A percentile compares a stretch with the other conserved stretches of the same genome.
phyloP scores from a whole-genome alignment of 2,113 vertebrate species.

The Haliaeetus leucogaster region DNA sequence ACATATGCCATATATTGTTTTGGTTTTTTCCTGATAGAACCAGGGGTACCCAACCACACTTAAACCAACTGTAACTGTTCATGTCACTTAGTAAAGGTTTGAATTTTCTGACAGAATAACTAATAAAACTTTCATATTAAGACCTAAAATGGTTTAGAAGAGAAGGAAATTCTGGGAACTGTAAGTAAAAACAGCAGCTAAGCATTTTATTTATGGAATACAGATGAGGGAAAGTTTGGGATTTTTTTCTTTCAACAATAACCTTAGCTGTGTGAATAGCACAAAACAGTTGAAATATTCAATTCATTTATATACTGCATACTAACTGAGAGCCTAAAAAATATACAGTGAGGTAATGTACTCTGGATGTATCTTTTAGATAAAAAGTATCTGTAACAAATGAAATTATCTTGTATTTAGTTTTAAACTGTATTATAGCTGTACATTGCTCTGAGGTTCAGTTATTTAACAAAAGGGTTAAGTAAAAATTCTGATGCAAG shows the following conservation, averaged over 20 bases:
- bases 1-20: slow-evolving; percentile 48
- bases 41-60: slow-evolving; percentile 46
- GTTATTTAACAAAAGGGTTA: slow-evolving; percentile 11
- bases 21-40: background rate
- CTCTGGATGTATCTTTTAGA: background rate
- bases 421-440: background rate
- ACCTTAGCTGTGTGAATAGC: background rate
- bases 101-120: slow-evolving; percentile 64
- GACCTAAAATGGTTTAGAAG: slow-evolving; percentile 70
- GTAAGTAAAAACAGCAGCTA: slow-evolving; percentile 82
- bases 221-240: background rate
- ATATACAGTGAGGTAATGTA: background rate
- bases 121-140: slow-evolving; percentile 58
- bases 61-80: slow-evolving; percentile 45
- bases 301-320: background rate
- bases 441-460: background rate
- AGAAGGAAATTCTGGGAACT: slow-evolving; percentile 73
- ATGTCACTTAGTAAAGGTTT: slow-evolving; percentile 57
- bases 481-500: slow-evolving; percentile 31
- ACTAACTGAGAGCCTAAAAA: background rate
- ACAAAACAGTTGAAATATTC: slow-evolving; percentile 33
- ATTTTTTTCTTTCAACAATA: background rate
- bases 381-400: background rate
- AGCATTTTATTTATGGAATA: slow-evolving; percentile 62
- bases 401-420: background rate